These are phyloP conservation scores for Drosophila siamana DNA, from an alignment of 2,888 invertebrate genomes.

Conservation along the genomic window DNA sequence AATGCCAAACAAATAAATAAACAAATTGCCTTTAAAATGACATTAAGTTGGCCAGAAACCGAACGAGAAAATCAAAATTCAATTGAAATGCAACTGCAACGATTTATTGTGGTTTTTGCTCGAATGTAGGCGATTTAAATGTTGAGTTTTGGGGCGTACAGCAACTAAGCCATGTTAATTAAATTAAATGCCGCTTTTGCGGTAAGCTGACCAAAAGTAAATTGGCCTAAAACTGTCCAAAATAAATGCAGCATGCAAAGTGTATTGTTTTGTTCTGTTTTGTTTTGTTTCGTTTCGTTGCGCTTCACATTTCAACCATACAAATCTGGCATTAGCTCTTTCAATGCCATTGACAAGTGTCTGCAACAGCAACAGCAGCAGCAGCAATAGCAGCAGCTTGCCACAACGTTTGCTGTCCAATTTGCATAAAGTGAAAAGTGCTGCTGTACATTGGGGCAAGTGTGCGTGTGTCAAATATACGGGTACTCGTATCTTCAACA, in stretches of 20 bases:
- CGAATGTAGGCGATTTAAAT: slow-evolving; percentile 2
- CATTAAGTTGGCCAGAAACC: slow-evolving; percentile 2
- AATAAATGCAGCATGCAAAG: slow-evolving; percentile 37
- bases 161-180: slow-evolving; percentile 47
- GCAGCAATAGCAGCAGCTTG: slow-evolving; percentile 14
- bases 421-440: slow-evolving; percentile 45
- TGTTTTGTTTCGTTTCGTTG: slow-evolving; percentile 12
- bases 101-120: slow-evolving; percentile 30
- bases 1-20: slow-evolving; percentile 4
- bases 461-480: slow-evolving; percentile 16
- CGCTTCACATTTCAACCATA: slow-evolving; percentile 10
- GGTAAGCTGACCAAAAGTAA: slow-evolving; percentile 38
- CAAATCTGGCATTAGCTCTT: slow-evolving; percentile 41
- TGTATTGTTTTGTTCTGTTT: slow-evolving; percentile 14
- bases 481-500: slow-evolving; percentile 40
- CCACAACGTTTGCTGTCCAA: slow-evolving; percentile 36
- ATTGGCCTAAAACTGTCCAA: slow-evolving; percentile 29
- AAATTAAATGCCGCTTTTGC: slow-evolving; percentile 51
- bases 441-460: background rate
- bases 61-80: background rate
- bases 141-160: slow-evolving; percentile 2
- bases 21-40: slow-evolving; percentile 3
- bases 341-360: slow-evolving; percentile 37
- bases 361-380: slow-evolving; percentile 12
- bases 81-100: slow-evolving; percentile 7